Evolutionary conservation across 23 tunicate species (phyloP).

Genomic region (Botrylloides violaceus): DNA sequence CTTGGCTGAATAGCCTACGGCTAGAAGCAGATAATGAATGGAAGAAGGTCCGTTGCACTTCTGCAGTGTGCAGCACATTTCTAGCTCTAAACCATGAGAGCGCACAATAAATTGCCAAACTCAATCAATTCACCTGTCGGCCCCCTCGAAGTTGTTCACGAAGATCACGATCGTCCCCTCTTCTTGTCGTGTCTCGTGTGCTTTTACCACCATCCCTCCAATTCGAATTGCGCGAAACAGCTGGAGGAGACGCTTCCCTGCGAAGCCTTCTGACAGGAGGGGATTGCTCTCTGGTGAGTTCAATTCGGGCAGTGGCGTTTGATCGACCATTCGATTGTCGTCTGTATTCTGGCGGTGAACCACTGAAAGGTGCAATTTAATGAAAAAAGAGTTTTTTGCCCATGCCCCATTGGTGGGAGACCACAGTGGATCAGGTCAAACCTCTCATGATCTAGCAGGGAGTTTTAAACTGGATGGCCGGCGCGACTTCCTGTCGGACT

Average conservation of each 20-base stretch:
- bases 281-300: slow-evolving; percentile 16
- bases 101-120: not conserved
- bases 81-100: no score
- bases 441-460: no score
- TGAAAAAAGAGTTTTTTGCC: no score
- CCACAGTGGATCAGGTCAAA: no score
- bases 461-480: no score
- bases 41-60: no score
- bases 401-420: no score
- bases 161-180: slow-evolving; percentile 23
- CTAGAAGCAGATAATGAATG: no score
- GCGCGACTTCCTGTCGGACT: no score
- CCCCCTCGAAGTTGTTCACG: slow-evolving; percentile 23
- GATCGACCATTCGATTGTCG: not conserved
- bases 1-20: no score
- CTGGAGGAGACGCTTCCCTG: slow-evolving; percentile 8
- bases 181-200: not conserved
- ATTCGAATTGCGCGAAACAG: not conserved
- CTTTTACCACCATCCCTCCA: not conserved
- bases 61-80: no score
- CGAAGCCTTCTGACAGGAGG: slow-evolving; percentile 1
- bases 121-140: slow-evolving; percentile 7
- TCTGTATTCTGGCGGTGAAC: not conserved
- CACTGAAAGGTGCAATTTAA: no score
- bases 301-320: slow-evolving; percentile 3